Base-by-base conservation (phyloP, 2,888 invertebrate genomes). In the Allolobophora icterica region DNA sequence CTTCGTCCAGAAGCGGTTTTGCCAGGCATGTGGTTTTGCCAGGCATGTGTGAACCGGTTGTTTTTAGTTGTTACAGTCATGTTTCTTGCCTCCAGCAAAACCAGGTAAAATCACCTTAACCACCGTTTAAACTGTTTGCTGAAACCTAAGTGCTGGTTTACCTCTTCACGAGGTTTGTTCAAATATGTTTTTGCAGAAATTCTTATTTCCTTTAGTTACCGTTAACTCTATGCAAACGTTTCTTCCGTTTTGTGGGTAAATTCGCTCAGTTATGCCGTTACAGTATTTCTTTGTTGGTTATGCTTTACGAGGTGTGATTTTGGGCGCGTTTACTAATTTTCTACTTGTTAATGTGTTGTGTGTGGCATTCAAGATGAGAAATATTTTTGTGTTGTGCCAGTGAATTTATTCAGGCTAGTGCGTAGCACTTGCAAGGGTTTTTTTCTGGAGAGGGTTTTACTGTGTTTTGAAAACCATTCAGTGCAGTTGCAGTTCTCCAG, bases 271-370 rank as follows among this genome's bases (percentile, higher is more conserved):
- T 71, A 8, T n/a, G n/a, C 71, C 71, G 71, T 71, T 71, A 71
- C 71, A 71, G 71, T 71, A 71, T 71, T 71, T 71, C 71, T 71
- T 71, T 71, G 71, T 71, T 71, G 71, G 71, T n/a, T 71, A 52
- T 52, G 52, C 52, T 24, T 52, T 52, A 71, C n/a, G 71, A 71
- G 71, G 71, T 11, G 71, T 71, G 71, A 52, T 71, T 71, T 71
- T 30, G 71, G 71, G 71, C n/a, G 71, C 13, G n/a, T 71, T 71
- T n/a, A n/a, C 71, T 71, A 71, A 71, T n/a, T 71, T 71, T 71
- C 71, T 71, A 71, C 30, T 3, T 71, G 71, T n/a, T 0, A n/a
- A 11, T 71, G 30, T 71, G n/a, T n/a, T 71, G 71, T 52, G n/a
- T 71, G n/a, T n/a, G 71, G 30, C 71, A 71, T 71, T 71, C 71